Percentiles rank a stretch among this genome's conserved stretches.
Evolutionary conservation across 2,113 vertebrate genomes (phyloP).

Genomic region (Esox niger): DNA sequence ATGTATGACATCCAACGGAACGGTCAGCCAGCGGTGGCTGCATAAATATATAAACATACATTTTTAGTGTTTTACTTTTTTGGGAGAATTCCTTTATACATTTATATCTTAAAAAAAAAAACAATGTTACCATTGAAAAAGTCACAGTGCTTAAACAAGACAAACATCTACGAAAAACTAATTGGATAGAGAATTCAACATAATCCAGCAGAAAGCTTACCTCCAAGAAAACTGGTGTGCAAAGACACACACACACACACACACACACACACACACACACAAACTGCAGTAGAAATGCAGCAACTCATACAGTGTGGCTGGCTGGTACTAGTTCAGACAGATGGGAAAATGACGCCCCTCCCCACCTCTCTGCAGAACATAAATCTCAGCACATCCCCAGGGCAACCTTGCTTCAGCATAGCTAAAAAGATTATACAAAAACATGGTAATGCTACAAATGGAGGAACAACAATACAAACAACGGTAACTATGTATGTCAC

Average conservation of each 20-base stretch:
- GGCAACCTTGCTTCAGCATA: slow-evolving; percentile 7
- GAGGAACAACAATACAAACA: background rate
- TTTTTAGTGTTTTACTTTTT: too few species aligned
- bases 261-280: background rate
- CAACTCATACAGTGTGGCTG: slow-evolving; percentile 1
- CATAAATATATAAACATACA: too few species aligned
- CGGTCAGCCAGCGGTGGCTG: background rate
- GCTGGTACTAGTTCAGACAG: slow-evolving; percentile 15
- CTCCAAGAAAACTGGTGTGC: background rate
- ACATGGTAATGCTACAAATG: slow-evolving; percentile 16
- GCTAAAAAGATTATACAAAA: slow-evolving; percentile 17
- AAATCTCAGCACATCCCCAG: slow-evolving; percentile 10
- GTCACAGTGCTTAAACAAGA: background rate
- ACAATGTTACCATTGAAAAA: slow-evolving; percentile 6
- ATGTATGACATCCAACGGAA: background rate
- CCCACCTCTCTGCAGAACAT: background rate
- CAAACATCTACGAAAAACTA: background rate
- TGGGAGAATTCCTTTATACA: slow-evolving; percentile 1
- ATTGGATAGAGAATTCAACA: background rate
- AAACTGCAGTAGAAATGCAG: background rate
- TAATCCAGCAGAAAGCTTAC: background rate
- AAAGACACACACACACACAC: background rate
- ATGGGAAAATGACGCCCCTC: slow-evolving; percentile 8
- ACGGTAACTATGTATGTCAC: background rate
- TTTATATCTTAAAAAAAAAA: slow-evolving; percentile 1